Percentiles rank a stretch among this genome's conserved stretches.
phyloP scores from a whole-genome alignment of 64 coral and sea anemone genomes.

The Montipora capricornis region DNA sequence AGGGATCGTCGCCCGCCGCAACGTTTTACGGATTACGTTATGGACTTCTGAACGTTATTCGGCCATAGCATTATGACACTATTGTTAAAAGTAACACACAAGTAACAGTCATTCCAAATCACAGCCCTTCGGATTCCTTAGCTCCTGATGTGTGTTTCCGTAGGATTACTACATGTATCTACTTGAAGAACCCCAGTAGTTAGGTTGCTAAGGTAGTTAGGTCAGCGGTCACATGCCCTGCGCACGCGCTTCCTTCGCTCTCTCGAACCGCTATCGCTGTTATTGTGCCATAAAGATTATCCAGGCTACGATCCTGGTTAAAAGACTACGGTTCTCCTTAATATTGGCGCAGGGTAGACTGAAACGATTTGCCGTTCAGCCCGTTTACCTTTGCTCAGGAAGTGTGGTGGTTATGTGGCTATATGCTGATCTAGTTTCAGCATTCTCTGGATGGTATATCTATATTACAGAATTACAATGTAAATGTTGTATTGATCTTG shows the following conservation, averaged over 20 bases:
- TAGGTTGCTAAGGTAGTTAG: not conserved
- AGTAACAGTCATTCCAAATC: too few relatives aligned
- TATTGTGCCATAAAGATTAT: not conserved
- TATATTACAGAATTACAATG: not conserved
- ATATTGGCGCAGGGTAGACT: conserved; percentile 2
- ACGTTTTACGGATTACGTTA: not conserved
- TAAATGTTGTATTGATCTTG: conserved; percentile 4
- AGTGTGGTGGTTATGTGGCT: not conserved
- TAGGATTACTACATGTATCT: too few relatives aligned
- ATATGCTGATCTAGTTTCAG: not conserved
- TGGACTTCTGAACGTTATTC: not conserved
- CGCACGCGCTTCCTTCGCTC: not conserved
- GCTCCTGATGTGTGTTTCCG: too few relatives aligned
- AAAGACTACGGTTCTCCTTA: not conserved
- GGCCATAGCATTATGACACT: not conserved
- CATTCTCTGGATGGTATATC: not conserved
- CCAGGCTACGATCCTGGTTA: not conserved
- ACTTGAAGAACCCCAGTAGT: not conserved
- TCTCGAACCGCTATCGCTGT: not conserved
- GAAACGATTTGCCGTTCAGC: not conserved
- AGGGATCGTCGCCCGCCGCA: not conserved
- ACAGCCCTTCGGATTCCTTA: too few relatives aligned
- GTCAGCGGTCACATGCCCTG: not conserved
- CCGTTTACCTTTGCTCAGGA: not conserved
- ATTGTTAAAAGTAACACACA: too few relatives aligned